Evolutionary conservation across 2,888 invertebrate genomes (phyloP), one percentile per base, ranked within the genome.

Genomic region (Eupithecia subumbrata): DNA sequence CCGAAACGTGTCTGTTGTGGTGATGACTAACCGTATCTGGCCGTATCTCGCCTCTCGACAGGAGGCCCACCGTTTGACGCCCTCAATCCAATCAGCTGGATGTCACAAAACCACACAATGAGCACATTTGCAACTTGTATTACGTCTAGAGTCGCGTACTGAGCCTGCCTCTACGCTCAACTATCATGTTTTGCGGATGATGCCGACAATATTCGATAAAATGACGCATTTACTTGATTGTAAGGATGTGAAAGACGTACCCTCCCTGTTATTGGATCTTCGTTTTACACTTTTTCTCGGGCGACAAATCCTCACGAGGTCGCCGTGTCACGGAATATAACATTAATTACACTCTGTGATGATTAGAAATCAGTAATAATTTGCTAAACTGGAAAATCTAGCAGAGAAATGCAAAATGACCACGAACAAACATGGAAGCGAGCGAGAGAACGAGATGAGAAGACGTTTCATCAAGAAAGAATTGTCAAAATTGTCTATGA

Each of bases 361-460:
- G 84, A 90, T 88, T 89, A 88, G 88, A 76, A 91, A 93, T 88
- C 92, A 93, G 89, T 89, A 92, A 92, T 90, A 88, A 88, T 88
- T 89, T 84, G 88, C 84, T 90, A 91, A 92, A 91, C 89, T 91
- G 89, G 90, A 92, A 94, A 93, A 92, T 92, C 89, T 93, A 93
- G 89, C 90, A 91, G 91, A 91, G 89, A 92, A 93, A 92, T 91
- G 92, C 90, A 90, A 92, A 94, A 92, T 92, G 91, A 94, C 92
- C 91, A 93, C 94, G 95, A 95, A 95, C 94, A 94, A 95, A 95
- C 95, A 95, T 95, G 95, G 95, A 95, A 92, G 94, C 91, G 79
- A 83, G 83, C 79, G 89, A 90, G 91, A 91, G 90, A 76, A 72
- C 74, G 74, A 76, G 68, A 71, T 56, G 74, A 69, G 71, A 71